A percentile compares a stretch with the other conserved stretches of the same genome.
Conservation (phyloP, 1,140 invertebrate species). For the Drosophila murphyi region DNA sequence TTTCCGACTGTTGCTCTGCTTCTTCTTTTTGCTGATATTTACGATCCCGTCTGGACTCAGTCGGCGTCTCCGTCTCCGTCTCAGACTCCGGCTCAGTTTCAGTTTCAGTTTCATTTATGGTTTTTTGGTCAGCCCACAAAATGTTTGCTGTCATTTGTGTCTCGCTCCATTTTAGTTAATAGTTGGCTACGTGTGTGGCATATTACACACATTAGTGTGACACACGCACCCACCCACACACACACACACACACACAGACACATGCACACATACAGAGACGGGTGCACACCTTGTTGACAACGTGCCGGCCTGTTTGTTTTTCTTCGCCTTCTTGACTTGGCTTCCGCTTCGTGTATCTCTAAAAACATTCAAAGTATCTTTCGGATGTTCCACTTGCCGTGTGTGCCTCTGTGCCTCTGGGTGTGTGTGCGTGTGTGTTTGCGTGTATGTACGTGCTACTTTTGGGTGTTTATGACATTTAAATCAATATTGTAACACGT, state of each 20-base stretch:
- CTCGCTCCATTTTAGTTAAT: slow-evolving; percentile 73
- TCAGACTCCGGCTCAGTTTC: slow-evolving; percentile 27
- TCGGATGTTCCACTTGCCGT: slow-evolving; percentile 74
- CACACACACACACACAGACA: slow-evolving; percentile 9
- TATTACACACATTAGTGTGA: slow-evolving; percentile 67
- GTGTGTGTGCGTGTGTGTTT: not conserved
- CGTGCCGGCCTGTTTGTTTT: slow-evolving; percentile 58
- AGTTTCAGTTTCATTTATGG: slow-evolving; percentile 2
- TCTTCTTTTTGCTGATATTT: slow-evolving; percentile 34
- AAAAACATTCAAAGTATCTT: slow-evolving; percentile 76
- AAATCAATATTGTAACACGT: slow-evolving; percentile 78
- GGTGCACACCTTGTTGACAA: slow-evolving; percentile 26
- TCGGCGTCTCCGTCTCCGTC: slow-evolving; percentile 55
- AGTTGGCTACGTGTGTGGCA: slow-evolving; percentile 79
- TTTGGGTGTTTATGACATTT: slow-evolving; percentile 79
- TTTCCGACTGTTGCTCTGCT: slow-evolving; percentile 28
- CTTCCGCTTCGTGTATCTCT: slow-evolving; percentile 69
- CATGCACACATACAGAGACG: slow-evolving; percentile 6
- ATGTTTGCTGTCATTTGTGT: slow-evolving; percentile 46
- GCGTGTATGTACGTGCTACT: slow-evolving; percentile 49
- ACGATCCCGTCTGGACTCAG: slow-evolving; percentile 37
- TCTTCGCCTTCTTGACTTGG: slow-evolving; percentile 61
- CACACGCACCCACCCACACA: slow-evolving; percentile 13
- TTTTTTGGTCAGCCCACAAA: slow-evolving; percentile 32
- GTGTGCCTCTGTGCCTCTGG: not conserved